These are phyloP conservation scores for Brachionus paranguensis DNA, from an alignment of 1,140 invertebrate genomes.

Conservation along the genomic window DNA sequence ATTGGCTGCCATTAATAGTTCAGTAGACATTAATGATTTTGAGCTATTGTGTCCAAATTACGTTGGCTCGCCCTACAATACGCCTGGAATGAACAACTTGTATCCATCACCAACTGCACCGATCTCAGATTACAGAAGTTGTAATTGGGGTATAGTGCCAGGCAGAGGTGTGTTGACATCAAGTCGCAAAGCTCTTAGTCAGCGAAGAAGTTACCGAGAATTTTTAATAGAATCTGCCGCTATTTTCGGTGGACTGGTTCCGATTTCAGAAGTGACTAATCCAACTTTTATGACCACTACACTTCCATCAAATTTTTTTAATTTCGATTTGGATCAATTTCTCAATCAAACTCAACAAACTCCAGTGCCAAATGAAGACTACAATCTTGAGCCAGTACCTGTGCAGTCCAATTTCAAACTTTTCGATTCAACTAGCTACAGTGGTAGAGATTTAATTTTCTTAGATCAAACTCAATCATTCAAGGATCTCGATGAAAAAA, in stretches of 20 bases:
- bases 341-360: neutral
- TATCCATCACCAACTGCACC: neutral
- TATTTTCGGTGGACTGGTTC: neutral
- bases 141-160: conserved; percentile 83
- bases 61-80: conserved; percentile 60
- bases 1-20: conserved; percentile 36
- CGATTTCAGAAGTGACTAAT: neutral
- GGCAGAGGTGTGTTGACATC: conserved; percentile 76
- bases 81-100: neutral
- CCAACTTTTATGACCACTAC: neutral
- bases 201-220: neutral
- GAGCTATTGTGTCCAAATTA: conserved; percentile 88
- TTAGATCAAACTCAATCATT: conserved; percentile 49
- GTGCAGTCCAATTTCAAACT: conserved; percentile 40
- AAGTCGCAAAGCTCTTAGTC: conserved; percentile 10
- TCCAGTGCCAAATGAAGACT: neutral
- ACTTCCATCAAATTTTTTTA: neutral
- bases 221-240: conserved; percentile 20
- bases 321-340: neutral
- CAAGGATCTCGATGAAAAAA: conserved; percentile 45
- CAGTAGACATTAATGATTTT: conserved; percentile 63
- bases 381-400: neutral
- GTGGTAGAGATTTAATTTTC: conserved; percentile 49
- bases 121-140: conserved; percentile 66
- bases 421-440: conserved; percentile 41